phyloP scores from a whole-genome alignment of 2,113 vertebrate genomes.

The Gulo gulo region DNA sequence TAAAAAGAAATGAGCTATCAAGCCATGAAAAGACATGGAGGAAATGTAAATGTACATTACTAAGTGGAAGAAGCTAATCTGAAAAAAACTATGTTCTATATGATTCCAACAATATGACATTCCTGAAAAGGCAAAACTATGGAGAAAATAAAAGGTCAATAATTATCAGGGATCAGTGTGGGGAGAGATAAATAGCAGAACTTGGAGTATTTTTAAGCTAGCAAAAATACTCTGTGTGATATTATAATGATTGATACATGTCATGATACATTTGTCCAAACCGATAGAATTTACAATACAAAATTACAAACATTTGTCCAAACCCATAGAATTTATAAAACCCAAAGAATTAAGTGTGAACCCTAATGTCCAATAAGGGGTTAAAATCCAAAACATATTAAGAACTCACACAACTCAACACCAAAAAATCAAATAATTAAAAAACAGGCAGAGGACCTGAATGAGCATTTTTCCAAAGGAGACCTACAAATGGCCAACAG shows the following conservation, averaged over 20 bases:
- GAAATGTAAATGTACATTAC: not conserved
- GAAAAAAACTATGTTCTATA: not conserved
- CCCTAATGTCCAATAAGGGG: not conserved
- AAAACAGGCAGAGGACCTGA: not conserved
- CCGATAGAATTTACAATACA: no score
- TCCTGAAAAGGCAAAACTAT: not conserved
- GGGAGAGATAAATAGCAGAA: not conserved
- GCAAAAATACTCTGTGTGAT: not conserved
- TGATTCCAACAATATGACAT: not conserved
- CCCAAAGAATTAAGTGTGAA: not conserved
- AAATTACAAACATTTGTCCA: not conserved
- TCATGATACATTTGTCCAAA: not conserved
- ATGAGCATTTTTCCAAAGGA: not conserved
- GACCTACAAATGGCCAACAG: not conserved
- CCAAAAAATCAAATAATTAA: not conserved
- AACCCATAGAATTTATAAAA: no score
- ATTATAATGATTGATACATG: not conserved
- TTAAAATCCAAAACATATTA: not conserved
- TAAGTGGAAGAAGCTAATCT: not conserved
- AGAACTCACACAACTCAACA: not conserved
- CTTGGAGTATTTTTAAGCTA: not conserved
- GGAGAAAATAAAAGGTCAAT: not conserved
- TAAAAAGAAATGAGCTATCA: not conserved
- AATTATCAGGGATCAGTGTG: not conserved
- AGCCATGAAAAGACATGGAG: not conserved